phyloP scores from a whole-genome alignment of 1,140 invertebrate genomes.

The Neuroterus valhalla region DNA sequence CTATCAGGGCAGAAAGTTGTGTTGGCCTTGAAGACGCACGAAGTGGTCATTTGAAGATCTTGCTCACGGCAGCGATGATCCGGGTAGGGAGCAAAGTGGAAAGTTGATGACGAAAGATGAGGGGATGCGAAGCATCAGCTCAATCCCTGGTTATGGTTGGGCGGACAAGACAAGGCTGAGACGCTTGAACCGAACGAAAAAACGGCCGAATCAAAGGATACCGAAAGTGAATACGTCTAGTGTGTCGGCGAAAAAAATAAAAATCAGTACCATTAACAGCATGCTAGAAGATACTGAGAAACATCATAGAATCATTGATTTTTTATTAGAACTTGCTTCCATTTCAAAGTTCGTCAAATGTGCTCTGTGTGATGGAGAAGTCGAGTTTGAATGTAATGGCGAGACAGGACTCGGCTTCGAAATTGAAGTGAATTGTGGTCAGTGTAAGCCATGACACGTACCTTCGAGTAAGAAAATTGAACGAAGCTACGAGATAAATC shows the following conservation, averaged over 20 bases:
- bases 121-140: too few relatives aligned
- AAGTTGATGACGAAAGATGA: too few relatives aligned
- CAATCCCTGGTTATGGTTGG: too few relatives aligned
- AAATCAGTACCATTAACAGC: neutral
- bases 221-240: neutral
- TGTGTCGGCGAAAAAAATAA: constrained; percentile 31
- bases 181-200: too few relatives aligned
- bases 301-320: constrained; percentile 33
- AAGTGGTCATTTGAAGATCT: too few relatives aligned
- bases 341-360: constrained; percentile 33
- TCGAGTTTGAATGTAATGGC: neutral
- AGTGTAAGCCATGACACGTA: constrained; percentile 13
- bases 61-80: too few relatives aligned
- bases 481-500: neutral
- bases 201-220: neutral
- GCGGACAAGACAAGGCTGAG: too few relatives aligned
- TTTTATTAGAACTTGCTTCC: constrained; percentile 23
- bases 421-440: constrained; percentile 31
- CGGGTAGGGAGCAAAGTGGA: too few relatives aligned
- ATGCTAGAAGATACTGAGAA: constrained; percentile 12
- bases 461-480: constrained; percentile 1
- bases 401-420: constrained; percentile 34
- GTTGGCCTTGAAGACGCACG: too few relatives aligned
- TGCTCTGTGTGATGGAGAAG: constrained; percentile 25
- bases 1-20: too few relatives aligned